A percentile compares a stretch with the other conserved stretches of the same genome.
These are phyloP conservation scores for Margarornis squamiger DNA, from an alignment of 2,797 vertebrate genomes.

Conservation along the genomic window DNA sequence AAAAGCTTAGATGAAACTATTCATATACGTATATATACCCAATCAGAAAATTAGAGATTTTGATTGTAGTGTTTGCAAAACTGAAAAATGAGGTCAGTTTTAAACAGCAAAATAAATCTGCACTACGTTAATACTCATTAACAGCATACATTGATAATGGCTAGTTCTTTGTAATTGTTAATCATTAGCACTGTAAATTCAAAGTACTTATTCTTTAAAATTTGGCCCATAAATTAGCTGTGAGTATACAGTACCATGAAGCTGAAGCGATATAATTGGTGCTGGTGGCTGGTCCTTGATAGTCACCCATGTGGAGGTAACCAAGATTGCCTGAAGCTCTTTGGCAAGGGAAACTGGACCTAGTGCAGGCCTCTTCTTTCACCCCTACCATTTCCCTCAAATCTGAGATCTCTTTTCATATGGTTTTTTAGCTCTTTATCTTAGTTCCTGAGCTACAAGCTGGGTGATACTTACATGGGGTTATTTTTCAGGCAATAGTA, in stretches of 20 bases:
- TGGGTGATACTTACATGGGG: background rate
- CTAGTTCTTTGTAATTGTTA: background rate
- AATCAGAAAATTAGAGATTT: background rate
- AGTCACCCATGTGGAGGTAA: background rate
- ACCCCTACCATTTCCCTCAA: background rate
- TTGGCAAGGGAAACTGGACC: background rate
- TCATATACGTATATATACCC: background rate
- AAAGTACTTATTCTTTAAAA: background rate
- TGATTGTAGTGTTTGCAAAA: background rate
- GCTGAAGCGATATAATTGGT: background rate
- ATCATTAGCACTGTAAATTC: background rate
- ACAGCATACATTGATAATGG: background rate
- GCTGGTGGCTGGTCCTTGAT: background rate
- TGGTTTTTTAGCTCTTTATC: background rate
- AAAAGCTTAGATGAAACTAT: background rate
- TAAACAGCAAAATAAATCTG: background rate
- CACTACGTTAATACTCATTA: background rate
- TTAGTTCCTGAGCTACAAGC: background rate
- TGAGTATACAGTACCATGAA: background rate
- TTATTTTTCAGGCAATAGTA: background rate
- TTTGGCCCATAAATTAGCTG: background rate
- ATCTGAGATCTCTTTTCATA: background rate
- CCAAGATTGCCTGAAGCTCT: background rate
- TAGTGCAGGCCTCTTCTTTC: background rate
- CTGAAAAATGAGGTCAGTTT: background rate